A percentile compares a stretch with the other conserved stretches of the same genome.
phyloP scores from a whole-genome alignment of 2,113 vertebrate species.

The Muntiacus muntjak region DNA sequence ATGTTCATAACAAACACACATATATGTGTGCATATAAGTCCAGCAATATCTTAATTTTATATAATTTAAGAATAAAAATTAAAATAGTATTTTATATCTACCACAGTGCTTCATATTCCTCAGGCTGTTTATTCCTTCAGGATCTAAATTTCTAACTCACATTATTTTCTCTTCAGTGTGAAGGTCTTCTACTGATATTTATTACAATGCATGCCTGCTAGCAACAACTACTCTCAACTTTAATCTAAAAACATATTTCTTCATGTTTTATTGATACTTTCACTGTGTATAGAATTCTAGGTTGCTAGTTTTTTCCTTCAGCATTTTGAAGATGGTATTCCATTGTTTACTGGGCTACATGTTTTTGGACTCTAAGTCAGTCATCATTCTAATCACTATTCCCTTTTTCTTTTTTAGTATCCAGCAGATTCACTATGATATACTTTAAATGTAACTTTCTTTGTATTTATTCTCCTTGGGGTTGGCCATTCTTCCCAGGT shows the following conservation, averaged over 20 bases:
- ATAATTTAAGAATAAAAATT: background rate
- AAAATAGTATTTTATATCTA: conserved; percentile 11
- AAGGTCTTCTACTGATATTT: background rate
- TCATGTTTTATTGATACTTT: background rate
- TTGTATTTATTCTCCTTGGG: background rate
- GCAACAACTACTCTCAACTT: background rate
- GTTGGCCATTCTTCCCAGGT: background rate
- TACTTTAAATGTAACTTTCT: background rate
- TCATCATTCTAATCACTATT: background rate
- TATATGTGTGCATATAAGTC: background rate
- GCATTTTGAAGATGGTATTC: background rate
- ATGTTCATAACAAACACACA: background rate
- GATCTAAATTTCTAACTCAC: background rate
- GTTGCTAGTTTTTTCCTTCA: background rate
- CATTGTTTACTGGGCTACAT: background rate
- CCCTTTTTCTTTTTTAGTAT: background rate
- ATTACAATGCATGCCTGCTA: background rate
- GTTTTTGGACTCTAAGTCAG: background rate
- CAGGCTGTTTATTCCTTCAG: background rate
- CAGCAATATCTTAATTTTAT: background rate
- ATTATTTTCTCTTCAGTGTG: background rate
- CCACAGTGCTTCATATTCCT: background rate
- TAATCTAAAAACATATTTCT: background rate
- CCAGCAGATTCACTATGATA: background rate
- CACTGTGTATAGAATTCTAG: background rate